These are phyloP conservation scores for Thaumatotibia leucotreta DNA, from an alignment of 1,140 invertebrate species.

Conservation along the genomic window DNA sequence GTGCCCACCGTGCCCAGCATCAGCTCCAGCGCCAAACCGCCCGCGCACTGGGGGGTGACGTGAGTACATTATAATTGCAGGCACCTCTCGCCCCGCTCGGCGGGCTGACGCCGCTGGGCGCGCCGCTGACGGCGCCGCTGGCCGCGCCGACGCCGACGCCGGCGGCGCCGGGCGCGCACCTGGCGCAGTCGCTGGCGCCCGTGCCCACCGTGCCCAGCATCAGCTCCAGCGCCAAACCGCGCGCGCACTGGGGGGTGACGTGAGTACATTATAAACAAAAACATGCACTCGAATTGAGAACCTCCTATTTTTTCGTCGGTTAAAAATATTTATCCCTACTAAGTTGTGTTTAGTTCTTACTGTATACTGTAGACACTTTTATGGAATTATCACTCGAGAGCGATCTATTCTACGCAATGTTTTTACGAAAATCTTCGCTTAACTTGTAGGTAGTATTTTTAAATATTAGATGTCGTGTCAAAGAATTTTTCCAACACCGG, in stretches of 20 bases:
- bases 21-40: conserved; percentile 70
- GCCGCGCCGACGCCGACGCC: conserved; percentile 58
- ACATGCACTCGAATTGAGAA: too few species aligned
- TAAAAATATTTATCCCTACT: too few species aligned
- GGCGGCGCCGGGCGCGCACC: conserved; percentile 51
- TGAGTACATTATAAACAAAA: conserved; percentile 44
- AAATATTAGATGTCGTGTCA: too few species aligned
- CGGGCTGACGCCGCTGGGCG: conserved; percentile 33
- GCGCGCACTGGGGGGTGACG: conserved; percentile 71
- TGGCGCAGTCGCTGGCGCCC: conserved; percentile 56
- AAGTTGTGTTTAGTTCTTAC: too few species aligned
- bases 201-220: conserved; percentile 69
- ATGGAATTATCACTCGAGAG: too few species aligned
- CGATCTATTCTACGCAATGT: too few species aligned
- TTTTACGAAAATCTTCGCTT: too few species aligned
- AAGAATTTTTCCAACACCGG: too few species aligned
- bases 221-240: conserved; percentile 70
- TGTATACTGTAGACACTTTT: too few species aligned
- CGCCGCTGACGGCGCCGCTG: conserved; percentile 37
- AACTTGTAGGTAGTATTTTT: too few species aligned
- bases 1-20: conserved; percentile 69
- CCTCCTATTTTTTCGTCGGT: too few species aligned
- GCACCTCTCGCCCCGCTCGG: conserved; percentile 19
- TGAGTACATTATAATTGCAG: conserved; percentile 57
- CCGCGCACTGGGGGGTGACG: conserved; percentile 71